Percentiles rank a stretch among this genome's conserved stretches.
Conservation (phyloP, 1,140 invertebrate genomes). For the Zaprionus camerounensis region DNA sequence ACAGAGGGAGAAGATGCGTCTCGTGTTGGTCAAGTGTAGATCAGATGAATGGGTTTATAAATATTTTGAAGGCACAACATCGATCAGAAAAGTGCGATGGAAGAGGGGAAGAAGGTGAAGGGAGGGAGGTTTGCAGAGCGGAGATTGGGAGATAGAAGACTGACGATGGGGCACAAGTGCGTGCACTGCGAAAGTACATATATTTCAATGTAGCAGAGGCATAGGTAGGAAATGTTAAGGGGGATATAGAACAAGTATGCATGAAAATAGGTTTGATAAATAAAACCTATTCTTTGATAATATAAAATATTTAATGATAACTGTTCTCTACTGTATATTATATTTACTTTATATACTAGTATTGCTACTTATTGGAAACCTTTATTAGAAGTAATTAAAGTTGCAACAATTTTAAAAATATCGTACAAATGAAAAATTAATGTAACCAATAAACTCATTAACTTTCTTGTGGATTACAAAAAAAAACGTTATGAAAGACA, state of each 20-base stretch:
- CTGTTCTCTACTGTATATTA: no score
- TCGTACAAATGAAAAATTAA: no score
- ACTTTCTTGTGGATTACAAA: no score
- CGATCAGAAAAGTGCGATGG: slow-evolving; percentile 47
- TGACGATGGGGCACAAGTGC: slow-evolving; percentile 8
- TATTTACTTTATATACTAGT: no score
- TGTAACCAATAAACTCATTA: no score
- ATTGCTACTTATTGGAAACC: no score
- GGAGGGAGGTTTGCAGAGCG: background rate
- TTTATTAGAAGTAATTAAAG: no score
- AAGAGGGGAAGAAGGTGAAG: slow-evolving; percentile 4
- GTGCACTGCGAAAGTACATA: background rate
- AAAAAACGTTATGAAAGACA: no score
- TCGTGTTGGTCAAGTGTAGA: slow-evolving; percentile 16
- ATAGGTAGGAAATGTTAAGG: background rate
- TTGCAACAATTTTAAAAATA: no score
- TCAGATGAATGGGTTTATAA: slow-evolving; percentile 78
- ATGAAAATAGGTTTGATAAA: no score
- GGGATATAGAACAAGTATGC: background rate
- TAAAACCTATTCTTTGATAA: no score
- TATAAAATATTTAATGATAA: no score
- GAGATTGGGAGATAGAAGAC: background rate
- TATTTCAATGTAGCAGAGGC: background rate
- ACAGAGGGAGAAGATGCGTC: background rate
- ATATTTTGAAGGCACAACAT: slow-evolving; percentile 76